phyloP scores from a whole-genome alignment of 1,140 invertebrate genomes.

The Leptopilina boulardi region DNA sequence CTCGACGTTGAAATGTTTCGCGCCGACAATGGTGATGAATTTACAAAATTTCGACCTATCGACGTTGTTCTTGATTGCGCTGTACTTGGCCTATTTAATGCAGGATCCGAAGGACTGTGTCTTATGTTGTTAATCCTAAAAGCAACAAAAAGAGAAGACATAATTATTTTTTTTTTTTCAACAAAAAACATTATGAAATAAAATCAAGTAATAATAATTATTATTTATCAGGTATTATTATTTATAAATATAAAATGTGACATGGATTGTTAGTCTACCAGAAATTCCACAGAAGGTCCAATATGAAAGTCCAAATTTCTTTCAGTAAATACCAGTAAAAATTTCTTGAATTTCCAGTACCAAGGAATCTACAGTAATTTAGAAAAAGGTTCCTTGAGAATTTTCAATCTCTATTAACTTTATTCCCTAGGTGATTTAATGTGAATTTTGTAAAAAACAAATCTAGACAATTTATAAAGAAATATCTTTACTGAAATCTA shows the following conservation, averaged over 20 bases:
- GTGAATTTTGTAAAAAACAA: no score
- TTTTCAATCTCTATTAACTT: background rate
- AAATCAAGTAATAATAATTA: no score
- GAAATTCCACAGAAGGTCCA: background rate
- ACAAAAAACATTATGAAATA: background rate
- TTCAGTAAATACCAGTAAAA: conserved; percentile 17
- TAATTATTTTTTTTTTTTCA: conserved; percentile 31
- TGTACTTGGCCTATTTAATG: conserved; percentile 73
- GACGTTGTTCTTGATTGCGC: conserved; percentile 68
- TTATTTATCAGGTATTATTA: no score
- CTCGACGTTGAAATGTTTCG: conserved; percentile 59
- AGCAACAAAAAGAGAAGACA: conserved; percentile 43
- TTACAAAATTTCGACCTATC: conserved; percentile 67
- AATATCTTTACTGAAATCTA: no score
- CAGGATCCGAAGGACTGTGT: conserved; percentile 79
- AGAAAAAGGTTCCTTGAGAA: background rate
- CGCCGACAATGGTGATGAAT: conserved; percentile 59
- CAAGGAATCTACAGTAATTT: conserved; percentile 20
- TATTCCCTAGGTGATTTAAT: background rate
- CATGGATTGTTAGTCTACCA: conserved; percentile 3
- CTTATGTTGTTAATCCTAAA: conserved; percentile 76
- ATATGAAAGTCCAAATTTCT: conserved; percentile 13
- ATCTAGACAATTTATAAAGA: no score
- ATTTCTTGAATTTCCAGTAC: conserved; percentile 10
- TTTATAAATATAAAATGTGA: no score